A percentile compares a stretch with the other conserved stretches of the same genome.
Evolutionary conservation across 2,888 invertebrate genomes (phyloP).

Genomic region (Drosophila diplacantha): DNA sequence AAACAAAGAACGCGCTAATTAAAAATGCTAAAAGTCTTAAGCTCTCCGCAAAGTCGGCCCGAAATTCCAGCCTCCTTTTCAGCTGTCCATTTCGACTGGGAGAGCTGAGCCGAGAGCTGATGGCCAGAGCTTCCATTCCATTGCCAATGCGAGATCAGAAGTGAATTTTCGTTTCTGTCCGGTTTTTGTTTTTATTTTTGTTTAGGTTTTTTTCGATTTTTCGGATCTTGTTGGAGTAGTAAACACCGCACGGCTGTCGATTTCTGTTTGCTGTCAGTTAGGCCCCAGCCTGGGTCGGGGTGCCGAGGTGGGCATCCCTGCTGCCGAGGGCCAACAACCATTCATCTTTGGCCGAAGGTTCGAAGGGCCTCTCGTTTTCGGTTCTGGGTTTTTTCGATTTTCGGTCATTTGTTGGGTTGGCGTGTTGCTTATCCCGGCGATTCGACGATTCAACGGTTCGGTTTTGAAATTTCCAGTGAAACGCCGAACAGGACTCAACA

Average conservation of each 20-base stretch:
- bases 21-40: constrained; percentile 75
- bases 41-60: constrained; percentile 45
- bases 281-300: constrained; percentile 19
- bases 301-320: constrained; percentile 25
- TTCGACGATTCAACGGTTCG: constrained; percentile 24
- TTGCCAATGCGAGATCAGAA: constrained; percentile 64
- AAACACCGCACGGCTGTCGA: constrained; percentile 66
- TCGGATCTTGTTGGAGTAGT: constrained; percentile 62
- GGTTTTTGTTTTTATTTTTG: constrained; percentile 30
- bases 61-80: constrained; percentile 71
- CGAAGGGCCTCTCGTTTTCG: constrained; percentile 63
- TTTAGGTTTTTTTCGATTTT: constrained; percentile 25
- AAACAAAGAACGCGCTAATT: constrained; percentile 78
- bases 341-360: constrained; percentile 66
- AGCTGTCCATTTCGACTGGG: constrained; percentile 63
- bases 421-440: constrained; percentile 68
- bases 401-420: constrained; percentile 51
- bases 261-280: constrained; percentile 65
- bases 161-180: constrained; percentile 36
- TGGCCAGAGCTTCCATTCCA: constrained; percentile 41
- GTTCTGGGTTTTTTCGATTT: constrained; percentile 22
- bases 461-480: constrained; percentile 64
- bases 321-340: constrained; percentile 47
- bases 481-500: constrained; percentile 66
- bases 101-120: constrained; percentile 26